Evolutionary conservation across 1,140 invertebrate genomes (phyloP), one percentile per base, ranked within the genome.

Genomic region (Physella acuta): DNA sequence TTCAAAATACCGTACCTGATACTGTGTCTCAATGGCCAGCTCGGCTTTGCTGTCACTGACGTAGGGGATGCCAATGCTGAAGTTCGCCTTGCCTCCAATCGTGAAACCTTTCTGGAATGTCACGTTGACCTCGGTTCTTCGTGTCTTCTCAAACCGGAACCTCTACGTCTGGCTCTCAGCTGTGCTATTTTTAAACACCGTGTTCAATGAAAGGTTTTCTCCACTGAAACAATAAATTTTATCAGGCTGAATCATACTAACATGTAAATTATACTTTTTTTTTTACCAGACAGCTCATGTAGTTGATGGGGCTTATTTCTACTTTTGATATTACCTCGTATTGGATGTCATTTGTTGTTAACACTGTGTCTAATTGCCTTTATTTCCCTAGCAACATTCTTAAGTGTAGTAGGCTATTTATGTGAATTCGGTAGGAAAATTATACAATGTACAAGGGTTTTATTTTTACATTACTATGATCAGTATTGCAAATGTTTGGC

Each of bases 81-180:
- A 68, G 26, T 67, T 58, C 44, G 70, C 70, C 44, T 71, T 71
- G 0, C 70, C 71, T 0, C 71, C 71, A n/a, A 75, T 52, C 1
- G 71, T 69, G 56, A 71, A 75, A 0, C 73, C 73, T 55, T 55
- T 67, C 58, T 73, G 73, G 24, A 71, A 71, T 11, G 68, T 73
- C 3, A 73, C 73, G 37, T 11, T 59, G 34, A 73, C 34, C 0
- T 63, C 59, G 0, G 73, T 68, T 26, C 67, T 71, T 26, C 71
- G 36, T 0, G 71, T 68, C 30, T 70, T 71, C 62, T 75, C 68
- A 17, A 75, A 61, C 34, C 71, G 59, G 62, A 75, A 75, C 52
- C 68, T 70, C 55, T 73, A 75, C 0, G 71, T 72, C 66, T 75
- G 73, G 14, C 61, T 51, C 28, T 16, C 59, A 16, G 52, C 58